Evolutionary conservation across 1,140 invertebrate genomes (phyloP).

Genomic region (Meloidogyne floridensis): DNA sequence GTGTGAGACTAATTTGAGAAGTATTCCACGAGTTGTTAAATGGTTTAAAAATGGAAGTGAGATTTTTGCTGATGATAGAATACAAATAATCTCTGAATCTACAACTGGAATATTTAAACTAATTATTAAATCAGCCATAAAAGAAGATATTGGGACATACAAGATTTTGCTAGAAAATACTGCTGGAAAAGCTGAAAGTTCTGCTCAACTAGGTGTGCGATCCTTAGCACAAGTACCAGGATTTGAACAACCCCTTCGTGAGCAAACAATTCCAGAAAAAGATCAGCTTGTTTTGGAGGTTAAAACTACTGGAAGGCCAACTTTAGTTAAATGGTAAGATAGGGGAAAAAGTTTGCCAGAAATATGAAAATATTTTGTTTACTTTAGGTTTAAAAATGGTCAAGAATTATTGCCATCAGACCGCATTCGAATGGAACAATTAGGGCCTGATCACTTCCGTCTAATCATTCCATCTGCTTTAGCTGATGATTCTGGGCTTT

Average conservation of each 20-base stretch:
- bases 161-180: constrained; percentile 61
- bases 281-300: constrained; percentile 44
- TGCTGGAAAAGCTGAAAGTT: constrained; percentile 55
- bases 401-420: constrained; percentile 52
- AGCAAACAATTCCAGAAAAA: constrained; percentile 42
- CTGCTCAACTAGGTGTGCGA: constrained; percentile 44
- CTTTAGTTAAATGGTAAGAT: constrained; percentile 51
- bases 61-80: constrained; percentile 49
- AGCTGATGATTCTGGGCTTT: constrained; percentile 66
- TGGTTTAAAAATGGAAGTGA: constrained; percentile 65
- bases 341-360: too few species aligned
- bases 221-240: neutral
- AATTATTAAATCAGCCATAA: constrained; percentile 52
- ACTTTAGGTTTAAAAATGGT: constrained; percentile 57
- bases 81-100: constrained; percentile 32
- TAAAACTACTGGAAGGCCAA: constrained; percentile 74
- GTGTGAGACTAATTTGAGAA: constrained; percentile 52
- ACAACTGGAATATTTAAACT: constrained; percentile 17
- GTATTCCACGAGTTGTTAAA: constrained; percentile 50
- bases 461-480: constrained; percentile 64
- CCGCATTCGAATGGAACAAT: constrained; percentile 61
- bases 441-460: constrained; percentile 66
- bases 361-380: too few species aligned
- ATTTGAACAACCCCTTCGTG: constrained; percentile 33
- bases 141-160: constrained; percentile 44